Percentiles rank a stretch among this genome's conserved stretches.
Conservation (phyloP, 2,888 invertebrate genomes). For the Drosophila neoperkinsi region DNA sequence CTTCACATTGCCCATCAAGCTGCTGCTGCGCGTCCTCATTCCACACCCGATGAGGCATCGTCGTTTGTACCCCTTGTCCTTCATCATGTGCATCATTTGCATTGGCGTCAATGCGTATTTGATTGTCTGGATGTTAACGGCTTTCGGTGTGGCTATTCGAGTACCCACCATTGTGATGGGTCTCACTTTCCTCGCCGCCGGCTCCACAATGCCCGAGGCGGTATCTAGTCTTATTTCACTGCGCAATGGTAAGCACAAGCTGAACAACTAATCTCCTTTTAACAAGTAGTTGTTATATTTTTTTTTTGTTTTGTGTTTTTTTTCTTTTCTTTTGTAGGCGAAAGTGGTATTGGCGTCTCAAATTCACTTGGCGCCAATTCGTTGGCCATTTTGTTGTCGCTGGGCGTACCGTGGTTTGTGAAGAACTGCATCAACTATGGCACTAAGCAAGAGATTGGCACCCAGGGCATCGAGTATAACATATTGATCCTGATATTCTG, state of each 20-base stretch:
- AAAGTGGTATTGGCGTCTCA: constrained; percentile 94
- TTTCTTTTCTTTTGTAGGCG: constrained; percentile 86
- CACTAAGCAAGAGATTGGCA: constrained; percentile 88
- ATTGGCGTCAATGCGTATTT: constrained; percentile 94
- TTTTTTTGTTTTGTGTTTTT: background rate
- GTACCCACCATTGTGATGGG: constrained; percentile 96
- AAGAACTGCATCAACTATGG: constrained; percentile 88
- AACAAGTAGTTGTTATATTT: background rate
- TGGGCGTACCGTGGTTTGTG: constrained; percentile 94
- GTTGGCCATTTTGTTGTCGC: constrained; percentile 92
- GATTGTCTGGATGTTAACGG: constrained; percentile 96
- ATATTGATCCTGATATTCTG: constrained; percentile 92
- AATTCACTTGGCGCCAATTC: constrained; percentile 95
- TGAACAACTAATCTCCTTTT: too few relatives aligned
- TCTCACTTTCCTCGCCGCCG: constrained; percentile 95
- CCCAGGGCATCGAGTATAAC: constrained; percentile 93
- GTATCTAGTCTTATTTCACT: constrained; percentile 94
- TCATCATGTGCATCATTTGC: constrained; percentile 94
- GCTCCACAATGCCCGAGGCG: constrained; percentile 94
- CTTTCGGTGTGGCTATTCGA: constrained; percentile 91
- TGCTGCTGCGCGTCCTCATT: constrained; percentile 88
- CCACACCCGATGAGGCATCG: constrained; percentile 89
- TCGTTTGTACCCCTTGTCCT: constrained; percentile 90
- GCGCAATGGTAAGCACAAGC: constrained; percentile 88
- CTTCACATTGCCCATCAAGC: constrained; percentile 90